Conservation (phyloP, 2,888 invertebrate genomes). For the Agonopterix subpropinquella region DNA sequence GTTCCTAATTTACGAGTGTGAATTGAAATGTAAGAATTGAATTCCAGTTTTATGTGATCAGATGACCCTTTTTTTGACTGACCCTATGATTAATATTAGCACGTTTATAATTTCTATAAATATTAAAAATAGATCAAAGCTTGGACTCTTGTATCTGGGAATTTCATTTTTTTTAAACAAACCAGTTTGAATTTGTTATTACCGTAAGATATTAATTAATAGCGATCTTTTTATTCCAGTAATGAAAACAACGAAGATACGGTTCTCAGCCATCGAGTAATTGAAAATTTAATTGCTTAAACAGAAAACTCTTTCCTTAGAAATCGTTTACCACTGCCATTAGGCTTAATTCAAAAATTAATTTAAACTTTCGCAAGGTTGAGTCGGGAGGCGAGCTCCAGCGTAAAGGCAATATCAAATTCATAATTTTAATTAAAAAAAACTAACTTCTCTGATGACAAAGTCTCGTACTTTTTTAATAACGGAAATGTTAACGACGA, state of each 20-base stretch:
- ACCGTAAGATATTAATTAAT: conserved; percentile 24
- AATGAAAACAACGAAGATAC: conserved; percentile 59
- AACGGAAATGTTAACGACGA: conserved; percentile 66
- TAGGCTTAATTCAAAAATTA: conserved; percentile 75
- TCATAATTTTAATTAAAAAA: conserved; percentile 77
- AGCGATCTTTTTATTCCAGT: conserved; percentile 34
- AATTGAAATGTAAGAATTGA: too few species aligned
- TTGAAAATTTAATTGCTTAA: conserved; percentile 63
- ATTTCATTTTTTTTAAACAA: too few species aligned
- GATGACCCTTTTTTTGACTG: too few species aligned
- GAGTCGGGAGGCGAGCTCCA: conserved; percentile 56
- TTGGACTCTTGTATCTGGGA: too few species aligned
- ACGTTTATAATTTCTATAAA: too few species aligned
- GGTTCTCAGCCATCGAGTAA: conserved; percentile 54
- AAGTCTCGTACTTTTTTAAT: conserved; percentile 75
- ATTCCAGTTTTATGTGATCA: too few species aligned
- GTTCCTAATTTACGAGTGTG: too few species aligned
- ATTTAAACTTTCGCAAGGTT: conserved; percentile 75
- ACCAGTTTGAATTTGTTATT: too few species aligned
- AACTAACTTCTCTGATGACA: conserved; percentile 73
- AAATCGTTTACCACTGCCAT: conserved; percentile 69
- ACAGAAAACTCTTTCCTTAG: conserved; percentile 66
- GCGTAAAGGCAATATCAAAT: conserved; percentile 75
- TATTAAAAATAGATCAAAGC: too few species aligned
- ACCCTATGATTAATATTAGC: too few species aligned